These are phyloP conservation scores for Acanthaster planci DNA, from an alignment of 35 echinoderm and acorn worm species.

Conservation along the genomic window DNA sequence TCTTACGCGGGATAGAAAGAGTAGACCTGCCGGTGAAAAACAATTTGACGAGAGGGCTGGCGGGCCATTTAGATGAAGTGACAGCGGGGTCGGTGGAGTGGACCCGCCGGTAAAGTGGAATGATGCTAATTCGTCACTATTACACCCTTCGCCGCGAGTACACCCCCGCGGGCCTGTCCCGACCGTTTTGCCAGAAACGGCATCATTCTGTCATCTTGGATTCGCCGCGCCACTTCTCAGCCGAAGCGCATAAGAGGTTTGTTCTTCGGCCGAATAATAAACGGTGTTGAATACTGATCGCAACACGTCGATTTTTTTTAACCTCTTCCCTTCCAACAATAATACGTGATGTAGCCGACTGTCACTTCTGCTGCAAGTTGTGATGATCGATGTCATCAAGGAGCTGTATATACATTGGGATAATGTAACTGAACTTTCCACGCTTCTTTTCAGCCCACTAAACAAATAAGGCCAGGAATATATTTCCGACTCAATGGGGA, in stretches of 20 bases:
- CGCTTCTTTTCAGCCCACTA: no score
- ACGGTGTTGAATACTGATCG: neutral
- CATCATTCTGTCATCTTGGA: neutral
- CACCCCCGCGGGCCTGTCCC: neutral
- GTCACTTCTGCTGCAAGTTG: no score
- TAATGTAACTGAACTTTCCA: no score
- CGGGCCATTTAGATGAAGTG: conserved; percentile 4
- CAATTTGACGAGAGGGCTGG: neutral
- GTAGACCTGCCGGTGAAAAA: neutral
- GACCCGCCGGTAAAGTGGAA: conserved; percentile 7
- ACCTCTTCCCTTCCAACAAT: no score
- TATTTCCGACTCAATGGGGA: no score
- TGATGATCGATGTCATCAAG: no score
- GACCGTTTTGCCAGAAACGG: neutral
- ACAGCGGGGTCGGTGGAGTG: neutral
- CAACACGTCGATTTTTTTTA: neutral
- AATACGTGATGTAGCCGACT: no score
- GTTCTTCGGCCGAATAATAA: neutral
- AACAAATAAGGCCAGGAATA: no score
- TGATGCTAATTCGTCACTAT: conserved; percentile 32
- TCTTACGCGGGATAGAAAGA: neutral
- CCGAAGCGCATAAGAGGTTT: neutral
- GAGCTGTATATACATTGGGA: no score
- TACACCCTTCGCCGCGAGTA: neutral
- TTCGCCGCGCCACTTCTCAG: neutral